Conservation (phyloP, 2,888 invertebrate genomes). For the Ormyrus pomaceus region DNA sequence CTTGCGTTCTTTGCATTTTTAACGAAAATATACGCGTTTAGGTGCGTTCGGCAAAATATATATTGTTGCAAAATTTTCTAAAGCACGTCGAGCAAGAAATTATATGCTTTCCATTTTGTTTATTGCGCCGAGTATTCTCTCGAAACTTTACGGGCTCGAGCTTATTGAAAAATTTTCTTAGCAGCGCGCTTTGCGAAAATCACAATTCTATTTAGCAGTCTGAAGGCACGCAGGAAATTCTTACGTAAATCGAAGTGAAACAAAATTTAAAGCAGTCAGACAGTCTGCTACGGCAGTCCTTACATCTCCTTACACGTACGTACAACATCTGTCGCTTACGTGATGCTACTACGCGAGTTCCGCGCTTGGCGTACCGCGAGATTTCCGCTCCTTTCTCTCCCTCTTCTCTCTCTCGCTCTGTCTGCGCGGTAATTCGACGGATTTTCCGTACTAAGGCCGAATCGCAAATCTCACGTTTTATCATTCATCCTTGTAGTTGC, state of each 20-base stretch:
- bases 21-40: too few relatives aligned
- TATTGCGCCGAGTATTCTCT: too few relatives aligned
- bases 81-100: too few relatives aligned
- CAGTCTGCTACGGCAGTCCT: neutral
- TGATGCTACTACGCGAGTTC: neutral
- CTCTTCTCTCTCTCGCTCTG: neutral
- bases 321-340: neutral
- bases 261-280: neutral
- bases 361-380: neutral
- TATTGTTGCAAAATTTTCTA: too few relatives aligned
- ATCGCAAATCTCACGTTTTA: slow-evolving; percentile 28
- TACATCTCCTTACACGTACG: neutral
- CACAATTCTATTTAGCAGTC: too few relatives aligned
- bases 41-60: too few relatives aligned
- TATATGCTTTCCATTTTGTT: too few relatives aligned
- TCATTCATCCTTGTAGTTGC: slow-evolving; percentile 19
- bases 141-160: too few relatives aligned
- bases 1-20: too few relatives aligned
- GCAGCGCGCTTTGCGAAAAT: too few relatives aligned
- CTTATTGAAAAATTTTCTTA: too few relatives aligned
- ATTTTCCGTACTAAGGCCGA: slow-evolving; percentile 22
- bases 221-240: neutral
- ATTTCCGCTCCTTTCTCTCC: neutral
- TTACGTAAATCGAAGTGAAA: neutral
- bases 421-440: slow-evolving; percentile 24